Base-by-base conservation (phyloP, 2,113 vertebrate genomes). In the Salvelinus fontinalis region DNA sequence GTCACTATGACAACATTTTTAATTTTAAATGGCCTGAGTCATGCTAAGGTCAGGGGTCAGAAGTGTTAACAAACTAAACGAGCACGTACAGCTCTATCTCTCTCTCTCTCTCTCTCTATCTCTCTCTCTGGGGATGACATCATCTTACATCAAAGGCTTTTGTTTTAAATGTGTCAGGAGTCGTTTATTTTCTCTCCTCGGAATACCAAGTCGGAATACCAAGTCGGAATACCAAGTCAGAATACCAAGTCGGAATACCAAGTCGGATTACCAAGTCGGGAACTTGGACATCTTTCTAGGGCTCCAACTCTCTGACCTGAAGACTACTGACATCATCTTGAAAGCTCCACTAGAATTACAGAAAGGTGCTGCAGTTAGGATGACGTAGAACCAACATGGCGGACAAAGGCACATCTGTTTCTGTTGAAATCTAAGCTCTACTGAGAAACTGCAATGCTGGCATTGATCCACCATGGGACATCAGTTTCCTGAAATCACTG, bases 371-470 rank as follows among this genome's bases (percentile, higher is more conserved):
- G 34, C 8, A 39, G 34, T 39, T 9, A 8, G 9, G 8, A 39
- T 75, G 88, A 86, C 81, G 73, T 81, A 67, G 76, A 80, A 82
- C 57, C 73, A 79, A 85, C 75, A 85, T 78, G 81, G 89, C 76
- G 73, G 79, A 70, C 73, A 77, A 79, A 75, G 86, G 77, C 75
- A 80, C 85, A 88, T 88, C 84, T 88, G 84, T 83, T 86, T 85
- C 85, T 83, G 83, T 80, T 87, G 85, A 90, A 86, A 80, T 77
- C 79, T 75, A 66, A 71, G 80, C 84, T 85, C 49, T 85, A 86
- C 79, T 71, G 82, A 84, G 83, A 87, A 83, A 86, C 80, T 11
- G 18, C 31, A 34, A 6, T 5, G 31, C n/a, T 22, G 60, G 18
- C 60, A 9, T 24, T 22, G 60, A 22, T n/a, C 60, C 20, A 64